Conservation (phyloP, 2,797 vertebrate genomes). For the Vireo griseus region DNA sequence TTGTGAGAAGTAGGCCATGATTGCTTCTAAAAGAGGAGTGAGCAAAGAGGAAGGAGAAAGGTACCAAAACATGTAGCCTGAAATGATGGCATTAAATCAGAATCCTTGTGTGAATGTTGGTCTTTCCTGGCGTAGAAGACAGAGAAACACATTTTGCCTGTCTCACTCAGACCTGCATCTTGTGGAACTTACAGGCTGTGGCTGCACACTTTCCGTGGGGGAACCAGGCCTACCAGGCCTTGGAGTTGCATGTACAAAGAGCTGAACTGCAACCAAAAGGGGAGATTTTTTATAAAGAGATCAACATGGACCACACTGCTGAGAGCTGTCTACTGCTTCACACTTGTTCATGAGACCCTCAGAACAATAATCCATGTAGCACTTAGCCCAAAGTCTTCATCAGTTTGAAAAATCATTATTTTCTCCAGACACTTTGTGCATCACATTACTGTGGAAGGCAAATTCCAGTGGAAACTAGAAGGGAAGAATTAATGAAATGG, state of each 20-base stretch:
- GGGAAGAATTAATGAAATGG: not conserved
- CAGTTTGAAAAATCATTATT: not conserved
- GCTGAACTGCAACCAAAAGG: not conserved
- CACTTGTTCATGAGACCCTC: not conserved
- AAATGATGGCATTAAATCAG: not conserved
- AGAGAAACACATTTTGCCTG: not conserved
- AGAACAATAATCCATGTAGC: not conserved
- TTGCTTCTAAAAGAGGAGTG: not conserved
- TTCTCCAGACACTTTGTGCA: not conserved
- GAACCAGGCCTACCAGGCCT: not conserved
- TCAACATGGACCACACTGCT: not conserved
- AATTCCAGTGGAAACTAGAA: not conserved
- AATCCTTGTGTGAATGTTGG: not conserved
- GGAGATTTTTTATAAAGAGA: not conserved
- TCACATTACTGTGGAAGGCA: not conserved
- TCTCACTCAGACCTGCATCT: not conserved
- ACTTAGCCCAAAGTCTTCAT: not conserved
- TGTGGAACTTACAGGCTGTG: not conserved
- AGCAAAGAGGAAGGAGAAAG: not conserved
- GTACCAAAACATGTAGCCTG: not conserved
- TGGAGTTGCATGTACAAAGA: not conserved
- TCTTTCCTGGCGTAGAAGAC: not conserved
- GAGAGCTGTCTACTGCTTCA: not conserved
- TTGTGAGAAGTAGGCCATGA: not conserved
- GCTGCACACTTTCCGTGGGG: not conserved